Evolutionary conservation across 2,113 vertebrate species (phyloP).

Genomic region (Brachypteracias leptosomus): DNA sequence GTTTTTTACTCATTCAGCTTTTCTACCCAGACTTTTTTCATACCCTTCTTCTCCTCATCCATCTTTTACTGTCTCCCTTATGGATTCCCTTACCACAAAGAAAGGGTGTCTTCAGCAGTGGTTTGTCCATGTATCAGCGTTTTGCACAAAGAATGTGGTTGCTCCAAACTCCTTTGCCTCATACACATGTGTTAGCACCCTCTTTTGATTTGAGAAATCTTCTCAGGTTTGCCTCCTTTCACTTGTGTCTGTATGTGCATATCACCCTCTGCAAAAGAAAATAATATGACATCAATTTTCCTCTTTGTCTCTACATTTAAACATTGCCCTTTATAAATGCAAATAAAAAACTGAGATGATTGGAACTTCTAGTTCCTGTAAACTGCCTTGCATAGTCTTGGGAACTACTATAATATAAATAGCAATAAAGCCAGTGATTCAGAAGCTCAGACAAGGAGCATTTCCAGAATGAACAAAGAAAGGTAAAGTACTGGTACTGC

Average conservation of each 20-base stretch:
- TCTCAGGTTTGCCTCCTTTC: not conserved
- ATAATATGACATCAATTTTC: not conserved
- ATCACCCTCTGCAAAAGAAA: not conserved
- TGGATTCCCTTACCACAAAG: not conserved
- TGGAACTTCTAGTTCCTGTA: not conserved
- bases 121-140: not conserved
- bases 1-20: not conserved
- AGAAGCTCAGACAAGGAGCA: not conserved
- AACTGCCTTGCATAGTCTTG: not conserved
- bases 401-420: not conserved
- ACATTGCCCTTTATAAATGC: not conserved
- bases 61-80: not conserved
- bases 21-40: not conserved
- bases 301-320: not conserved
- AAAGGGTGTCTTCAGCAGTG: not conserved
- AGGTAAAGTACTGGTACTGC: not conserved
- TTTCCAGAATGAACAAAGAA: not conserved
- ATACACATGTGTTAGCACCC: not conserved
- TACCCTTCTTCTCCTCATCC: not conserved
- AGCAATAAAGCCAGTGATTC: not conserved
- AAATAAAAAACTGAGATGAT: not conserved
- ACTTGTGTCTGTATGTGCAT: not conserved
- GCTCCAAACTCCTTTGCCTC: not conserved
- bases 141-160: not conserved
- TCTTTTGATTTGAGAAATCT: not conserved